These are phyloP conservation scores for Garra rufa DNA, from an alignment of 2,113 vertebrate genomes.

Conservation along the genomic window DNA sequence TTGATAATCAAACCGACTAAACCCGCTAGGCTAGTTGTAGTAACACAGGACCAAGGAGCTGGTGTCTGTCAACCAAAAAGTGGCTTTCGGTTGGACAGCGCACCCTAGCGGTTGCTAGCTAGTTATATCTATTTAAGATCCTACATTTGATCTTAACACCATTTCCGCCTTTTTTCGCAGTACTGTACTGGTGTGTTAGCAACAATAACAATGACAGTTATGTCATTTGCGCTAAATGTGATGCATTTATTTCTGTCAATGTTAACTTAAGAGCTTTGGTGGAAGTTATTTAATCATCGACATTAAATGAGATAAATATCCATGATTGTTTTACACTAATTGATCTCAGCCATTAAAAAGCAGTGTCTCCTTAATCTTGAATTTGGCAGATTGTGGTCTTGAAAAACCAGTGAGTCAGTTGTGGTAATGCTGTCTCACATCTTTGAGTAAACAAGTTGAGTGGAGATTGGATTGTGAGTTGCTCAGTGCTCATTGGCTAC, in stretches of 20 bases:
- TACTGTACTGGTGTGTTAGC: neutral
- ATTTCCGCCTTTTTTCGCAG: neutral
- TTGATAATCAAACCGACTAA: constrained; percentile 52
- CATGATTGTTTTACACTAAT: constrained; percentile 38
- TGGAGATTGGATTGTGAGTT: constrained; percentile 59
- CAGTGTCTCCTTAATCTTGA: constrained; percentile 24
- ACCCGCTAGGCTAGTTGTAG: constrained; percentile 68
- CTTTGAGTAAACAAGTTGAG: constrained; percentile 64
- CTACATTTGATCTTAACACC: neutral
- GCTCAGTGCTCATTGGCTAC: constrained; percentile 60
- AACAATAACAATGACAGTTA: neutral
- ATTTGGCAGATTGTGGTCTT: constrained; percentile 51
- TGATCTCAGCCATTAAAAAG: constrained; percentile 39
- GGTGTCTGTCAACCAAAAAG: neutral
- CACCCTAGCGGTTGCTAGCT: constrained; percentile 54
- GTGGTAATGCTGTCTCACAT: constrained; percentile 32
- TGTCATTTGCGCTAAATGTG: neutral
- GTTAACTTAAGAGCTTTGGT: neutral
- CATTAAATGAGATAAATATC: neutral
- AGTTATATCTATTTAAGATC: neutral
- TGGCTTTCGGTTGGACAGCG: constrained; percentile 17
- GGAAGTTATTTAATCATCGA: neutral
- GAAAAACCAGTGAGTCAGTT: constrained; percentile 60
- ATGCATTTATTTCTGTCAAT: no score
- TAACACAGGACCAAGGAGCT: constrained; percentile 34